Evolutionary conservation across 2,113 vertebrate genomes (phyloP).

Genomic region (Podarcis muralis): DNA sequence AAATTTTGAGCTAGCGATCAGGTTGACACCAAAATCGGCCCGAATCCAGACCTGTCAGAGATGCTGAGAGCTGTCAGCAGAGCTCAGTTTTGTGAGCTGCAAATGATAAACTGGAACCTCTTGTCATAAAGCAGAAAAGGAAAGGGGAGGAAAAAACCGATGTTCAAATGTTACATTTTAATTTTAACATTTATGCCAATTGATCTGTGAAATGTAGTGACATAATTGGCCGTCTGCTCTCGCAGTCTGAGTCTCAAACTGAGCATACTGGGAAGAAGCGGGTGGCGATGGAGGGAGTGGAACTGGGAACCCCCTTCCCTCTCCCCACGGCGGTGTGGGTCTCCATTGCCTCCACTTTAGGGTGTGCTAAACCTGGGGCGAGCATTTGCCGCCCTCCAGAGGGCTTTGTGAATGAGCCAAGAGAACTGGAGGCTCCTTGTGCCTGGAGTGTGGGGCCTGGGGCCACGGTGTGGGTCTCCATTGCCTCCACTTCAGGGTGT

Average conservation of each 20-base stretch:
- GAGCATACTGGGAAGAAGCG: constrained; percentile 62
- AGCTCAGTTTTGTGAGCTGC: constrained; percentile 64
- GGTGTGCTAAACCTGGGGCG: too few species aligned
- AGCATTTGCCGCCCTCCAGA: too few species aligned
- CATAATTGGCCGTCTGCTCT: constrained; percentile 76
- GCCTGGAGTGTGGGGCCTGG: neutral
- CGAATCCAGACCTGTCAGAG: constrained; percentile 73
- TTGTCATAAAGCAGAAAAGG: constrained; percentile 53
- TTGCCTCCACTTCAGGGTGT: too few species aligned
- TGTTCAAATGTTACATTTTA: constrained; percentile 77
- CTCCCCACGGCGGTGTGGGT: neutral
- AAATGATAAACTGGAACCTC: constrained; percentile 76
- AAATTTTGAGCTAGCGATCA: constrained; percentile 67
- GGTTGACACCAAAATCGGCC: constrained; percentile 73
- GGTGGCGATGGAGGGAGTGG: neutral
- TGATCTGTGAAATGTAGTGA: constrained; percentile 77
- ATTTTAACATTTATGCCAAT: constrained; percentile 78
- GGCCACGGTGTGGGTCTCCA: neutral
- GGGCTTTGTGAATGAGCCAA: neutral
- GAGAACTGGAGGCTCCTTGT: neutral
- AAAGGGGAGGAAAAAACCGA: neutral
- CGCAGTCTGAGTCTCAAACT: constrained; percentile 62
- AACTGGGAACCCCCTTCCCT: neutral
- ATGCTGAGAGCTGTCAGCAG: constrained; percentile 73
- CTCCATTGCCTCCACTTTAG: too few species aligned